phyloP scores from a whole-genome alignment of 2,113 vertebrate species.

The Rafetus swinhoei region DNA sequence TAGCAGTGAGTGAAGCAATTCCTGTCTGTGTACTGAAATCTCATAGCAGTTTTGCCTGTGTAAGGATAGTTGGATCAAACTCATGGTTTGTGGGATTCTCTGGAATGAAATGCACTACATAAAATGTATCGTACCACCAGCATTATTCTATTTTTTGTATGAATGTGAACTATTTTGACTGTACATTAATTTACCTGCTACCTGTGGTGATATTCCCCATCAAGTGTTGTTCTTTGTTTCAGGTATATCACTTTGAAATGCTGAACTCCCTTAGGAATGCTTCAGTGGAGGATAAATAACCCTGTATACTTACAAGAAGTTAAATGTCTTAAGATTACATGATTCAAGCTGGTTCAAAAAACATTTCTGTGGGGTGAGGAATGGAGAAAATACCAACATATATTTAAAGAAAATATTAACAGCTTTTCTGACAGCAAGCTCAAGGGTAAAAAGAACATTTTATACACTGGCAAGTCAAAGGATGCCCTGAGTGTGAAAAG shows the following conservation, averaged over 20 bases:
- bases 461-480: background rate
- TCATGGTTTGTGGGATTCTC: background rate
- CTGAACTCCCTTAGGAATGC: background rate
- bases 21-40: background rate
- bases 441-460: constrained; percentile 1
- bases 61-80: no score
- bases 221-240: background rate
- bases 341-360: background rate
- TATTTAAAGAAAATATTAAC: background rate
- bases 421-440: constrained; percentile 9
- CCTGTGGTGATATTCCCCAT: background rate
- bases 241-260: constrained; percentile 1
- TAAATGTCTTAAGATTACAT: fast-evolving
- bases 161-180: background rate
- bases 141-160: background rate
- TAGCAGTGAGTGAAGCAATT: background rate
- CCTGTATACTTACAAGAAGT: background rate
- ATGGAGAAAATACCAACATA: background rate
- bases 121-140: background rate
- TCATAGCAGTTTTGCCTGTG: background rate
- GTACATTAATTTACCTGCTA: background rate
- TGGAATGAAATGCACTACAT: no score
- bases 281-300: background rate
- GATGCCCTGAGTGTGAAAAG: background rate
- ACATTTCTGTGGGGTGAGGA: background rate